Evolutionary conservation across 2,888 invertebrate genomes (phyloP), one percentile per base, ranked within the genome.

Genomic region (Serrognathus titanus): DNA sequence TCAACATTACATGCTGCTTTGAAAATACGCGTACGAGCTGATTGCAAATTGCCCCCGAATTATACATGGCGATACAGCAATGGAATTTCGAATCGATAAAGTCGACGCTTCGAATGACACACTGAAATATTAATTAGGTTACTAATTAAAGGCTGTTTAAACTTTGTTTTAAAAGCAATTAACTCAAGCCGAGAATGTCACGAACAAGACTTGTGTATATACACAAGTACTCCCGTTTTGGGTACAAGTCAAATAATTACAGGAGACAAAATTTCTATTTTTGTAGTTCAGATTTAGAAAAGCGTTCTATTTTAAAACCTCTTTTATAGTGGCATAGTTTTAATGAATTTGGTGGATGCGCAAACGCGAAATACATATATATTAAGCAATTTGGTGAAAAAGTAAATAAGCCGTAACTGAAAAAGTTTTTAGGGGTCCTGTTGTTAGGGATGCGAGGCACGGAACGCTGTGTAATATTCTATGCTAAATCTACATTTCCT

Each of bases 401-500:
- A 48, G 37, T 49, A 55, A 55, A 50, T 56, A 56, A 51, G 51
- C 37, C 51, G 47, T 56, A 46, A 56, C 50, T 51, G 51, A 51
- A 51, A 51, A 51, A 51, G 49, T 50, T 55, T 55, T 55, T 45
- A 43, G 12, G 20, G 16, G 13, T 40, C 9, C 20, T 51, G 57
- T 56, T 51, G 57, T 58, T 60, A 57, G 56, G 55, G 58, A 60
- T 62, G 60, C 60, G 52, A 58, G 52, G 57, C 63, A 59, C 60
- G 60, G 57, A 58, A 52, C 53, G 55, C 51, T 52, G 59, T 63
- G 60, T 66, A 67, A 66, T 67, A 66, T 66, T 65, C 61, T 63
- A 57, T 60, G 65, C 63, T 64, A 66, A 68, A 68, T 68, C 67
- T 69, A 66, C 68, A 66, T 69, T 69, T 65, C 65, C 63, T 63